Percentiles rank a stretch among this genome's conserved stretches.
Conservation (phyloP, 2,797 vertebrate species). For the Hybognathus amarus region DNA sequence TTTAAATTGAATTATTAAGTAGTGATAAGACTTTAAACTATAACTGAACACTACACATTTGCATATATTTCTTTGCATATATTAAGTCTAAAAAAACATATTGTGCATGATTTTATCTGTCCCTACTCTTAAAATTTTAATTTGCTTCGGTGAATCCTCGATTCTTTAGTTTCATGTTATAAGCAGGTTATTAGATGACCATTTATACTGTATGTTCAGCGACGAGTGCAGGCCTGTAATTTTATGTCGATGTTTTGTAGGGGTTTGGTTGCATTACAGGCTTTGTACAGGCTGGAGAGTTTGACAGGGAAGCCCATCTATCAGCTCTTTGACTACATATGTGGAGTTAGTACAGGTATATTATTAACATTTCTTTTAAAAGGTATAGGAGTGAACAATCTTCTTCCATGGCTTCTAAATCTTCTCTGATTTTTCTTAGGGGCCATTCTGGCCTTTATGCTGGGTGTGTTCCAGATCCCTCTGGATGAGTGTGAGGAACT, state of each 20-base stretch:
- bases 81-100: not conserved
- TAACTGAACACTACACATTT: not conserved
- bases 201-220: not conserved
- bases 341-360: conserved; percentile 95
- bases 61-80: not conserved
- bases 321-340: conserved; percentile 97
- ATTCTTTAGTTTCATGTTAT: not conserved
- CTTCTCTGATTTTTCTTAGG: conserved; percentile 73
- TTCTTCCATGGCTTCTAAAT: not conserved
- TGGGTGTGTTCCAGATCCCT: conserved; percentile 93
- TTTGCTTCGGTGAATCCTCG: not conserved
- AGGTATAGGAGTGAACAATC: not conserved
- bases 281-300: conserved; percentile 87
- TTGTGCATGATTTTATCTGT: not conserved
- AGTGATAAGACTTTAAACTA: not conserved
- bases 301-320: conserved; percentile 91
- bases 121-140: not conserved
- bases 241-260: conserved; percentile 69
- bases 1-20: not conserved
- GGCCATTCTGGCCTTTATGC: conserved; percentile 96
- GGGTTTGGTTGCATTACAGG: conserved; percentile 92
- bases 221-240: not conserved
- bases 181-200: not conserved
- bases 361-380: not conserved
- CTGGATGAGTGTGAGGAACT: conserved; percentile 93